Conservation (phyloP, 2,113 vertebrate species). For the Hypanus sabinus region DNA sequence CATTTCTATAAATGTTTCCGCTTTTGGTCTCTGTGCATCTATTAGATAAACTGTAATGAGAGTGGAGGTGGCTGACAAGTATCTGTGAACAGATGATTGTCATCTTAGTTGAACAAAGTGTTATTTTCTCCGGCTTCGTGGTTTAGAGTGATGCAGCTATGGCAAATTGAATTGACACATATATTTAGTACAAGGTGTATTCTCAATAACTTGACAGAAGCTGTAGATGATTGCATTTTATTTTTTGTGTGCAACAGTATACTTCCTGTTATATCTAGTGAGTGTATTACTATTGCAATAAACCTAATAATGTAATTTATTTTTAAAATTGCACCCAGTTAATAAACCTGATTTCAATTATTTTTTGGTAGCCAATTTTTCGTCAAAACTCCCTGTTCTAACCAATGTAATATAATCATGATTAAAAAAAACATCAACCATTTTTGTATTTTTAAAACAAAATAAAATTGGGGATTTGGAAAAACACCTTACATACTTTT, state of each 20-base stretch:
- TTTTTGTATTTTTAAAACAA: neutral
- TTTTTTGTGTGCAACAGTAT: neutral
- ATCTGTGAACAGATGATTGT: conserved; percentile 14
- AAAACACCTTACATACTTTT: neutral
- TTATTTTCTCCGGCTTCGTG: neutral
- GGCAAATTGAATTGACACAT: conserved; percentile 32
- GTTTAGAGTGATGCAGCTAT: neutral
- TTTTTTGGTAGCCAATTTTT: neutral
- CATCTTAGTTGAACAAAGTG: neutral
- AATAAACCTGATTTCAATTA: neutral
- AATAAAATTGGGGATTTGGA: neutral
- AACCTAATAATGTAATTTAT: neutral
- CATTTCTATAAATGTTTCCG: neutral
- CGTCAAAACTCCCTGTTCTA: neutral
- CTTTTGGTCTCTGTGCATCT: neutral
- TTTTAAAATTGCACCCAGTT: no score
- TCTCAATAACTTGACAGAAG: neutral
- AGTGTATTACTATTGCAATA: neutral
- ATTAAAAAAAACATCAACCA: neutral
- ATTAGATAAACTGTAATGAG: neutral
- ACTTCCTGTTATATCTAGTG: neutral
- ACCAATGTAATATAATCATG: neutral
- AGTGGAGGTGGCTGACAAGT: neutral
- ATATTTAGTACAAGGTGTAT: neutral
- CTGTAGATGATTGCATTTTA: neutral